These are phyloP conservation scores for Euspilapteryx auroguttella DNA, from an alignment of 2,888 invertebrate genomes.

Conservation along the genomic window DNA sequence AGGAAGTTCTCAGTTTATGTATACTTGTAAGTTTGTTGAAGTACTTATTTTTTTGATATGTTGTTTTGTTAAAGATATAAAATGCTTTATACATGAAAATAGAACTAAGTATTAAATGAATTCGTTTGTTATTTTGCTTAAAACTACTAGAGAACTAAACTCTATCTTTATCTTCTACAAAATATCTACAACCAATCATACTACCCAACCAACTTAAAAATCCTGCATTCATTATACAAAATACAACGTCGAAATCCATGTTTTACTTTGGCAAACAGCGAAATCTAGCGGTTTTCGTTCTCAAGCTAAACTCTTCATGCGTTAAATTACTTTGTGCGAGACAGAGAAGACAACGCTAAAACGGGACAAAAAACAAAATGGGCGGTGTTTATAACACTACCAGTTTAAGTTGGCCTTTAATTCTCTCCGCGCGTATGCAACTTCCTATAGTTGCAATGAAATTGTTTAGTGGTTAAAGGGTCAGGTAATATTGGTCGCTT, in stretches of 20 bases:
- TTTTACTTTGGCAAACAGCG: conserved; percentile 6
- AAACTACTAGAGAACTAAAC: too few relatives aligned
- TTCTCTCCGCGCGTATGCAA: background rate
- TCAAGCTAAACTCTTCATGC: conserved; percentile 14
- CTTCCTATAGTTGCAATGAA: background rate
- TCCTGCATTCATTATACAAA: too few relatives aligned
- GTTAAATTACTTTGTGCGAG: conserved; percentile 16
- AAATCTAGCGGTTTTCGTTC: conserved; percentile 18
- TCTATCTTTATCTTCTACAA: too few relatives aligned
- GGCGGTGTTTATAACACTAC: conserved; percentile 7
- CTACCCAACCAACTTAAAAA: too few relatives aligned
- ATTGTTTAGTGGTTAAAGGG: conserved; percentile 5
- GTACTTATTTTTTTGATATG: too few relatives aligned
- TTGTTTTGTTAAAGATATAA: too few relatives aligned
- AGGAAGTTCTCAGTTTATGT: too few relatives aligned
- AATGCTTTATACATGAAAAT: too few relatives aligned
- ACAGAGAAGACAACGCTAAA: conserved; percentile 13
- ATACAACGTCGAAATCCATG: too few relatives aligned
- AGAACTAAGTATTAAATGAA: conserved; percentile 2
- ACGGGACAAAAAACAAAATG: conserved; percentile 12
- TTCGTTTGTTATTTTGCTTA: too few relatives aligned
- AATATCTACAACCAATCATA: too few relatives aligned
- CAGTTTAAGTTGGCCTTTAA: conserved; percentile 12
- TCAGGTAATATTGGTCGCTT: conserved; percentile 13
- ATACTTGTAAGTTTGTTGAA: too few relatives aligned